Base-by-base conservation (phyloP, 2,113 vertebrate species). In the Gracilinanus agilis region DNA sequence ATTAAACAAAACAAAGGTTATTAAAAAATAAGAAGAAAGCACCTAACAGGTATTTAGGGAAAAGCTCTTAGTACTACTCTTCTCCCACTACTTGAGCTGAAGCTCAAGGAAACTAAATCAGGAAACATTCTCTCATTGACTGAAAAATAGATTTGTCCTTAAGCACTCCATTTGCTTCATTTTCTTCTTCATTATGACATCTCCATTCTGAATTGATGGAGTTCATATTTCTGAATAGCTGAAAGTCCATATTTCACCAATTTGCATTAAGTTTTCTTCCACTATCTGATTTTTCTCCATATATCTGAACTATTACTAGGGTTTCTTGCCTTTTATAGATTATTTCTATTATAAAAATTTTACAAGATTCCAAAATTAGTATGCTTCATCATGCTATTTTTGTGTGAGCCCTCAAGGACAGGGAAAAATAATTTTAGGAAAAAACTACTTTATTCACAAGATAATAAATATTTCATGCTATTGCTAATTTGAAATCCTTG, bases 401-500 rank as follows among this genome's bases (percentile, higher is more conserved):
- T 92, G 90, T 67, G 92, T 95, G 93, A 97, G 91, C 55, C 94
- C 94, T 94, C 54, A 91, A 96, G 91, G 95, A 91, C 93, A 96
- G 94, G n/a, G 67, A 96, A 96, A 97, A 97, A 97, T 97, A 96
- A 98, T 98, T 98, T 97, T 96, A 97, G 96, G 96, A 96, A 94
- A 97, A 96, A 98, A 95, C 96, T 94, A 97, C 93, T 98, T 83
- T 97, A 96, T 97, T 98, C 97, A 97, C 93, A 97, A 96, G 96
- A 97, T 96, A 97, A 96, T 98, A 97, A 98, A 98, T 97, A 98
- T 98, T 97, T 98, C 61, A 98, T 97, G 95, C 94, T 93, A 93
- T 54, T 94, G 96, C 94, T 97, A 98, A 97, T 97, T 97, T 98
- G 94, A 95, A 97, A 97, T 95, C 94, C 94, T 95, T 96, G 97